Evolutionary conservation across 2,113 vertebrate species (phyloP).

Genomic region (Trachemys scripta): DNA sequence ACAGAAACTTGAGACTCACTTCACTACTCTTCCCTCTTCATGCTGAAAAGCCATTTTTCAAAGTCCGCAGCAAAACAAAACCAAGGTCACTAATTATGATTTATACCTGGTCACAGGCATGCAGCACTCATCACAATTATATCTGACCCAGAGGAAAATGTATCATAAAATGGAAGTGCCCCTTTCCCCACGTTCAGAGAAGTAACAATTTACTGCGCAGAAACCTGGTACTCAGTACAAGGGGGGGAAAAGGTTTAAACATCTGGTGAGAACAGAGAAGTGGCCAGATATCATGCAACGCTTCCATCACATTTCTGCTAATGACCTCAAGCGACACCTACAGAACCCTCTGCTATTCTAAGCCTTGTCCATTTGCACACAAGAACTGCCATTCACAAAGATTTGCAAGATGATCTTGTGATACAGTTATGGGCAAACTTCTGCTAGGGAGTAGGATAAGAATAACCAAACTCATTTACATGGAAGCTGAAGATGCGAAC

Average conservation of each 20-base stretch:
- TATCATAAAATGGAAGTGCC: not conserved
- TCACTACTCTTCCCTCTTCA: not conserved
- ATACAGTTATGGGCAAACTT: not conserved
- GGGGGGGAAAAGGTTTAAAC: not conserved
- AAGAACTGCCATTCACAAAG: not conserved
- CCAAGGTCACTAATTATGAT: not conserved
- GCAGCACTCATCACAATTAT: not conserved
- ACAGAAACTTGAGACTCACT: not conserved
- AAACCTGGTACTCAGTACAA: not conserved
- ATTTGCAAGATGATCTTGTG: not conserved
- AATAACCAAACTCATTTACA: not conserved
- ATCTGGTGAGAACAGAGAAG: not conserved
- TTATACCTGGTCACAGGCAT: not conserved
- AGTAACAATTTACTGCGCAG: not conserved
- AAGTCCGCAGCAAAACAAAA: not conserved
- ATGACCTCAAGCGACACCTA: not conserved
- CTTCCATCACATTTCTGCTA: not conserved
- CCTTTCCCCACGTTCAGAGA: not conserved
- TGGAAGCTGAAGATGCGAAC: constrained; percentile 3
- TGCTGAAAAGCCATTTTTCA: not conserved
- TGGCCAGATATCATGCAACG: not conserved
- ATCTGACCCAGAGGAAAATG: not conserved
- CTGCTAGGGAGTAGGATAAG: not conserved
- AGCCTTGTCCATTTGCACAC: not conserved
- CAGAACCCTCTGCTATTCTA: not conserved